Percentiles rank a stretch among this genome's conserved stretches.
Evolutionary conservation across 1,140 invertebrate species (phyloP).

Genomic region (Habropoda laboriosa): DNA sequence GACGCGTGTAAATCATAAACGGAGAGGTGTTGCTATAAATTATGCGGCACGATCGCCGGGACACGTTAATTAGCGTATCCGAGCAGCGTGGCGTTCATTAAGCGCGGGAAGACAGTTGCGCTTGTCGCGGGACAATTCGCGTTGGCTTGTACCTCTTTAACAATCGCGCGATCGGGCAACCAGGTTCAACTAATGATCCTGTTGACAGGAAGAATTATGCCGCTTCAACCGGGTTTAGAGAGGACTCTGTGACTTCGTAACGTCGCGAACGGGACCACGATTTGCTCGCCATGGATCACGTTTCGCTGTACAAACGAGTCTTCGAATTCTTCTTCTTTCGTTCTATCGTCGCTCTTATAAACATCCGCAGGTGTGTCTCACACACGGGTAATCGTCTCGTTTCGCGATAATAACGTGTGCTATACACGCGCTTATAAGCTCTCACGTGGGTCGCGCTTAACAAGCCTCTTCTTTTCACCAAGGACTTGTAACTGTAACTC

Average conservation of each 20-base stretch:
- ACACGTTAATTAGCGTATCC: slow-evolving; percentile 48
- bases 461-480: not conserved
- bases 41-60: slow-evolving; percentile 23
- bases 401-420: slow-evolving; percentile 2
- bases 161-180: not conserved
- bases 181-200: not conserved
- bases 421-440: no score
- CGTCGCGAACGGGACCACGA: no score
- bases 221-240: no score
- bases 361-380: not conserved
- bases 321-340: no score
- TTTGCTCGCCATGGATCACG: no score
- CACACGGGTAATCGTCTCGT: not conserved
- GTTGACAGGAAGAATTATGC: not conserved
- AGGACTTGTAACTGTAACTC: not conserved
- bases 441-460: not conserved
- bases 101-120: not conserved
- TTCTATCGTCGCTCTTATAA: no score
- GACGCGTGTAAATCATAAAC: slow-evolving; percentile 53
- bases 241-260: not conserved
- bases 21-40: slow-evolving; percentile 44
- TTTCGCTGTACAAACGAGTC: no score
- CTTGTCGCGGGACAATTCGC: not conserved
- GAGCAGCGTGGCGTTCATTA: not conserved
- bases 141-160: not conserved